Evolutionary conservation across 2,888 invertebrate species (phyloP).

Genomic region (Troglohyphantes excavatus): DNA sequence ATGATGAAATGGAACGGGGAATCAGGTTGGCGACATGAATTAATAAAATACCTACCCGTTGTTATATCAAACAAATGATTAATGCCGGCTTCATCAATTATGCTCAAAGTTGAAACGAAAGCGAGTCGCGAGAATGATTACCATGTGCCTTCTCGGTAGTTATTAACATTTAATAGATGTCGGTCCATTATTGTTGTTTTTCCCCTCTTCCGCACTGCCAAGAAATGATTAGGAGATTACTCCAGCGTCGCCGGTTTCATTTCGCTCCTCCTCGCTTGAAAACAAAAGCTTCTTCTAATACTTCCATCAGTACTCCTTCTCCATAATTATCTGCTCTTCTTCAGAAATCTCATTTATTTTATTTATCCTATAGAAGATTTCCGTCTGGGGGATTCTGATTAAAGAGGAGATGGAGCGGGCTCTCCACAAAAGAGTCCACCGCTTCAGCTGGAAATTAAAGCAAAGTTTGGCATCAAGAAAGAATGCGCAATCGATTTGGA

Average conservation of each 20-base stretch:
- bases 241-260: conserved; percentile 33
- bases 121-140: conserved; percentile 75
- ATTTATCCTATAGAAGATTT: conserved; percentile 77
- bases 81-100: conserved; percentile 78
- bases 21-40: conserved; percentile 75
- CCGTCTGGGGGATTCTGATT: conserved; percentile 72
- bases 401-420: conserved; percentile 52
- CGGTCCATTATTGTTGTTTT: conserved; percentile 77
- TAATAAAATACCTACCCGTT: conserved; percentile 74
- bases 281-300: conserved; percentile 78
- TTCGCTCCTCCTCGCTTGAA: conserved; percentile 55
- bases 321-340: conserved; percentile 77
- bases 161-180: conserved; percentile 78
- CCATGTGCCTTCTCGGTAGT: conserved; percentile 74
- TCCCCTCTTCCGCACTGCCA: conserved; percentile 64
- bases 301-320: conserved; percentile 55
- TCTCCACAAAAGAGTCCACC: conserved; percentile 65
- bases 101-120: conserved; percentile 77
- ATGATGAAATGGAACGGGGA: conserved; percentile 73
- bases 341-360: conserved; percentile 78
- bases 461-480: conserved; percentile 69
- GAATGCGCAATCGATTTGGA: conserved; percentile 54
- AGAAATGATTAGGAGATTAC: conserved; percentile 78
- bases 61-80: conserved; percentile 77
- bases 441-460: conserved; percentile 62